Evolutionary conservation across 1,140 invertebrate genomes (phyloP).

Genomic region (Psilanteris sp.): DNA sequence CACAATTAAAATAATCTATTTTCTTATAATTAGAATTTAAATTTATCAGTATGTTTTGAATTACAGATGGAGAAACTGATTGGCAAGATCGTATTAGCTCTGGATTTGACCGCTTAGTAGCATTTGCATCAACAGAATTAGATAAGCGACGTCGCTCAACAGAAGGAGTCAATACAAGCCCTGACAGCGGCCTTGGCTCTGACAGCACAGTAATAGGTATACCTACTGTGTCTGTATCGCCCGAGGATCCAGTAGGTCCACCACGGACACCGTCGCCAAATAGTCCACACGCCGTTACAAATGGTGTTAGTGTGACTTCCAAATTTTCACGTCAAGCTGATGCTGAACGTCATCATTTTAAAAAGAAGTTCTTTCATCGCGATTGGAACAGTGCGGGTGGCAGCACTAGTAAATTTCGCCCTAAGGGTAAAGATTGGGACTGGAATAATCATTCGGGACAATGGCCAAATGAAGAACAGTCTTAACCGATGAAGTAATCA

Average conservation of each 20-base stretch:
- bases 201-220: slow-evolving; percentile 82
- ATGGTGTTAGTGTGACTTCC: slow-evolving; percentile 66
- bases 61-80: slow-evolving; percentile 83
- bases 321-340: slow-evolving; percentile 83
- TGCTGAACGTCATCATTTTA: slow-evolving; percentile 86
- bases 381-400: slow-evolving; percentile 82
- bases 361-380: slow-evolving; percentile 89
- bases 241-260: slow-evolving; percentile 81
- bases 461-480: slow-evolving; percentile 75
- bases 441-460: slow-evolving; percentile 81
- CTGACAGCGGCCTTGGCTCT: slow-evolving; percentile 88
- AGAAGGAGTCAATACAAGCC: slow-evolving; percentile 88
- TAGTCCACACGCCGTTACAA: slow-evolving; percentile 79
- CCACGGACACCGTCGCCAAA: slow-evolving; percentile 86
- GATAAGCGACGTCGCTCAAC: slow-evolving; percentile 89
- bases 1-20: too few relatives aligned
- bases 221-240: slow-evolving; percentile 80
- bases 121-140: slow-evolving; percentile 91
- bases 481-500: slow-evolving; percentile 63
- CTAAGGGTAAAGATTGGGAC: slow-evolving; percentile 88
- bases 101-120: slow-evolving; percentile 91
- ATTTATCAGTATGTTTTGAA: too few relatives aligned
- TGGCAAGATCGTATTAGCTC: slow-evolving; percentile 93
- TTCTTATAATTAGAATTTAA: too few relatives aligned
- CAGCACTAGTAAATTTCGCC: slow-evolving; percentile 83